A percentile compares a stretch with the other conserved stretches of the same genome.
Evolutionary conservation across 2,888 invertebrate species (phyloP).

Genomic region (Drosophila neutralis): DNA sequence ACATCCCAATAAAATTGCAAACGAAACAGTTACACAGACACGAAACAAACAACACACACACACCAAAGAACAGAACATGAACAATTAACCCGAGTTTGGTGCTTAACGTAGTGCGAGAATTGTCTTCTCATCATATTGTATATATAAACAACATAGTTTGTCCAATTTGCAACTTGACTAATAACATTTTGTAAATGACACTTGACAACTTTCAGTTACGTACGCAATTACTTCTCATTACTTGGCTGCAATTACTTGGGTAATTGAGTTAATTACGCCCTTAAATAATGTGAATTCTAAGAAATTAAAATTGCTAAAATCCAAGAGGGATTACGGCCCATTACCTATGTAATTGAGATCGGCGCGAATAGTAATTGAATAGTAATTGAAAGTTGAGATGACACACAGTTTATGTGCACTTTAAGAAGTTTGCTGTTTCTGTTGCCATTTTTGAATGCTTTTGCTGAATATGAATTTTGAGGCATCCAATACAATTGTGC

Average conservation of each 20-base stretch:
- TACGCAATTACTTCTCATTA: constrained; percentile 2
- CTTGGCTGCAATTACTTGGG: neutral
- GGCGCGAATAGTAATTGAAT: constrained; percentile 10
- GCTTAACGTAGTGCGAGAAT: constrained; percentile 77
- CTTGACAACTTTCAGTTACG: constrained; percentile 31
- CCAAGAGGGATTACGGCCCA: neutral
- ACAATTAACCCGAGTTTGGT: constrained; percentile 58
- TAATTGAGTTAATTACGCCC: neutral
- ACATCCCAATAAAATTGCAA: constrained; percentile 27
- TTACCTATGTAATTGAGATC: neutral
- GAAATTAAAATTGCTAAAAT: neutral
- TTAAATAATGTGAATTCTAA: neutral
- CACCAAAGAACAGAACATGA: constrained; percentile 14
- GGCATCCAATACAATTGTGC: constrained; percentile 14
- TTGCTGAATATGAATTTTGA: constrained; percentile 7
- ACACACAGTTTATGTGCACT: neutral
- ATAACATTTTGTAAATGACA: constrained; percentile 14
- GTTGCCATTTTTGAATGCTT: constrained; percentile 33
- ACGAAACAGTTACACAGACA: constrained; percentile 33
- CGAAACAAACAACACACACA: constrained; percentile 4
- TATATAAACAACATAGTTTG: constrained; percentile 33
- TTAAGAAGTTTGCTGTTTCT: constrained; percentile 3
- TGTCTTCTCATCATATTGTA: constrained; percentile 69
- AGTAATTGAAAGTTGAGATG: constrained; percentile 16
- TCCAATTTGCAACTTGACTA: constrained; percentile 31